Percentiles rank a stretch among this genome's conserved stretches.
These are phyloP conservation scores for Hiodon alosoides DNA, from an alignment of 2,113 vertebrate species.

Conservation along the genomic window DNA sequence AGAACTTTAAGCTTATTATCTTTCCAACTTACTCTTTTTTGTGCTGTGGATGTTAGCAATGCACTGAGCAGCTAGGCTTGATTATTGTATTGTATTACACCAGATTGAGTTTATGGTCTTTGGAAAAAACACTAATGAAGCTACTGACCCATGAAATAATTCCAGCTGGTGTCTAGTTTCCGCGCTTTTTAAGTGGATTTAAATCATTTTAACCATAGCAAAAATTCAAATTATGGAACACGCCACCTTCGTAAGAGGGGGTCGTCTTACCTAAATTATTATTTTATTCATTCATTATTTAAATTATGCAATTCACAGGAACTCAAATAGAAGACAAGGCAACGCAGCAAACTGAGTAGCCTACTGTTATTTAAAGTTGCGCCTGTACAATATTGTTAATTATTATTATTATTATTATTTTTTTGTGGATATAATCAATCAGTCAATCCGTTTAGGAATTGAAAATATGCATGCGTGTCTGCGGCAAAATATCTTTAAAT, in stretches of 20 bases:
- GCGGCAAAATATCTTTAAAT: too few species aligned
- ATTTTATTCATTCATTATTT: not conserved
- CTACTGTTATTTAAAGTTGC: not conserved
- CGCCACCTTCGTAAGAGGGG: too few species aligned
- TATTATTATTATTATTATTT: not conserved
- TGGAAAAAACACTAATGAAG: not conserved
- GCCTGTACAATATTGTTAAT: not conserved
- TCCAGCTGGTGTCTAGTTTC: not conserved
- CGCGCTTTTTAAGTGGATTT: not conserved
- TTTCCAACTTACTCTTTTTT: not conserved
- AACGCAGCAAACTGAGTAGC: not conserved
- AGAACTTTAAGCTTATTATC: not conserved
- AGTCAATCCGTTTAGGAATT: too few species aligned
- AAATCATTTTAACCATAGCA: not conserved
- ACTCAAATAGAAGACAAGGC: not conserved
- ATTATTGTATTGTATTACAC: not conserved
- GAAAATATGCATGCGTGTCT: too few species aligned
- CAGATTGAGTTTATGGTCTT: conserved; percentile 2
- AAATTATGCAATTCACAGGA: not conserved
- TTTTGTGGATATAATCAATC: too few species aligned
- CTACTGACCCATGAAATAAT: not conserved
- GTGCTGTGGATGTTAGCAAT: not conserved
- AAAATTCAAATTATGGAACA: too few species aligned
- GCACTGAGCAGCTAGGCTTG: not conserved
- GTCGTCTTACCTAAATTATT: not conserved